These are phyloP conservation scores for Papilio demoleus DNA, from an alignment of 2,888 invertebrate species.

Conservation along the genomic window DNA sequence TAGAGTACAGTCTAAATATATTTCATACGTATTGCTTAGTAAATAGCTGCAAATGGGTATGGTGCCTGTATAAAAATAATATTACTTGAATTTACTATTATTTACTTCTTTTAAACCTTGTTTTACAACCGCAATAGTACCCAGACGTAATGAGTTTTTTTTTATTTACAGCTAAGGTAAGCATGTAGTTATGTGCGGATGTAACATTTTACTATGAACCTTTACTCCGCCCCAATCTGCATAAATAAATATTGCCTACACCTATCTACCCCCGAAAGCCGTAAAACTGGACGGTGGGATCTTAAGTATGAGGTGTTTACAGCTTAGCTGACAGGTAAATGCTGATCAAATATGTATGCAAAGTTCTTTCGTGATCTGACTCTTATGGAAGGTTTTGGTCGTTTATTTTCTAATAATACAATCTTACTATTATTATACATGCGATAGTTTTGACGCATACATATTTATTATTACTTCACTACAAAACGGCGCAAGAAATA, in stretches of 20 bases:
- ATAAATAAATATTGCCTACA: constrained; percentile 18
- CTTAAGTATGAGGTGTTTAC: constrained; percentile 29
- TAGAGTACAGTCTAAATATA: too few relatives aligned
- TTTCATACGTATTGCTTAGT: too few relatives aligned
- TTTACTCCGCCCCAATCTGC: constrained; percentile 13
- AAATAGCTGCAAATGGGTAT: too few relatives aligned
- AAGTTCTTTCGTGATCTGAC: constrained; percentile 15
- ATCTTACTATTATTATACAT: too few relatives aligned
- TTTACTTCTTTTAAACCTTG: too few relatives aligned
- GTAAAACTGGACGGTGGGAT: constrained; percentile 26
- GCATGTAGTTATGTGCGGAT: not conserved
- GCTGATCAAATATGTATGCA: constrained; percentile 10
- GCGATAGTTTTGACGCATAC: too few relatives aligned
- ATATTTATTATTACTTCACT: too few relatives aligned
- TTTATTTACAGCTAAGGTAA: not conserved
- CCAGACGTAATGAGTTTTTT: not conserved
- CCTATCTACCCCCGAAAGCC: constrained; percentile 18
- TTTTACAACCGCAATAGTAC: too few relatives aligned
- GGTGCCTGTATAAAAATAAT: too few relatives aligned
- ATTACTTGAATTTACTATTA: too few relatives aligned
- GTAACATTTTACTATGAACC: constrained; percentile 16
- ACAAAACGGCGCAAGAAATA: too few relatives aligned
- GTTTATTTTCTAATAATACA: not conserved
- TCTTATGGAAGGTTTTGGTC: not conserved
- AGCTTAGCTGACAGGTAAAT: constrained; percentile 28